Evolutionary conservation across 2,888 invertebrate genomes (phyloP), one percentile per base, ranked within the genome.

Genomic region (Nudaria mundana): DNA sequence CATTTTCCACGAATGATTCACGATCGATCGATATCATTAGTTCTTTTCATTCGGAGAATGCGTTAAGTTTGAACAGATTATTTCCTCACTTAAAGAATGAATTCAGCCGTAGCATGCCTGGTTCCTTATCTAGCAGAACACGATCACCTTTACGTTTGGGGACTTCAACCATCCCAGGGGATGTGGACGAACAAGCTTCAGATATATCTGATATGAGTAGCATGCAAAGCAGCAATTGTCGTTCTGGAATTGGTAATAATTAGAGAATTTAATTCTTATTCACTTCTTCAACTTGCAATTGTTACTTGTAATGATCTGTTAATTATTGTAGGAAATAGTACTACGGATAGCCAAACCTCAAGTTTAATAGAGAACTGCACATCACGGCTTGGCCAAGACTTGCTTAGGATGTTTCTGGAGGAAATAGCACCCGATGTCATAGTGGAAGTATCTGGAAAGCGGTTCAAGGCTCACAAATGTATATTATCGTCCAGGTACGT

Each of bases 381-480:
- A 44, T 91, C 91, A 6, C 90, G 94, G 28, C 85, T 97, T 6
- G 97, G 97, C 0, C 95, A 96, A 66, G 97, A 97, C 79, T 83
- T 98, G 37, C 84, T 97, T 16, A 91, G 95, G 51, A 97, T 98
- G 97, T 97, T 97, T 75, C 79, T 96, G 46, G 96, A 97, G 67
- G 97, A 97, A 82, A 94, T 96, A 38, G 95, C 95, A 52, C 94
- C 97, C 0, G 97, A 97, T 71, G 96, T 97, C 29, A 92, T 93
- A 3, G 93, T 96, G 6, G 95, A 96, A 72, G 96, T 96, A 7
- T 93, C 93, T 26, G 96, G 95, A 0, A 91, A 94, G 33, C 91
- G 94, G 34, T 93, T 98, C 33, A 94, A 94, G 70, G 97, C 97
- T 1, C 97, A 97, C 73, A 96, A 96, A 79, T 97, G 97, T 75